Evolutionary conservation across 2,888 invertebrate species (phyloP), one percentile per base, ranked within the genome.

Genomic region (Catotricha subobsoleta): DNA sequence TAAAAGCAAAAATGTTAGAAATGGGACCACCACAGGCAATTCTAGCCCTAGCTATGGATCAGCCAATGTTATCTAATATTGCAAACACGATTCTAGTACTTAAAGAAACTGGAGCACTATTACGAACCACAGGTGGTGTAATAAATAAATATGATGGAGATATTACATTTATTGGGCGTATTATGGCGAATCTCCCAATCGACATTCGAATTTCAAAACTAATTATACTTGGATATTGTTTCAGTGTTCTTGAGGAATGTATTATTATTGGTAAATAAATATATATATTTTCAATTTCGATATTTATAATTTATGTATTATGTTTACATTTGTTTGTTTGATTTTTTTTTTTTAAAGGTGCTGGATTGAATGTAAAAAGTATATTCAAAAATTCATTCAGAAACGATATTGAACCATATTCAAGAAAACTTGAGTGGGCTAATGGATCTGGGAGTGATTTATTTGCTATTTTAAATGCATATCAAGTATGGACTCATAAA

Each of bases 151-250:
- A 69, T 12, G 91, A 95, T 58, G 95, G 94, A 0, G 82, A 90
- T 47, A 54, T 95, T 35, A 92, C 92, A 0, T 81, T 77, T 58
- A 62, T 94, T 48, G 95, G 95, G 0, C 67, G 69, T 8, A 68
- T 94, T 1, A 80, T 92, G 77, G 76, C 84, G 0, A 64, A 65
- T 30, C 60, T 95, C 31, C 95, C 95, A 0, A 55, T 95, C 1
- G 83, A 91, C 56, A 77, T 90, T 21, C 72, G 72, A 43, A 60
- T 88, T 4, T 72, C 83, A 9, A 90, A 91, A 53, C 64, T 95
- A 10, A 81, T 95, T 43, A 67, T 88, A 44, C 64, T 94, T 3
- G 94, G 94, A 0, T 76, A 88, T 53, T 73, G 84, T 39, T 92
- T 81, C 53, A 86, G 84, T 41, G 73, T 84, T 31, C 60, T 94